A percentile compares a stretch with the other conserved stretches of the same genome.
These are phyloP conservation scores for Diglossa cyanea DNA, from an alignment of 2,797 vertebrate genomes.

Conservation along the genomic window DNA sequence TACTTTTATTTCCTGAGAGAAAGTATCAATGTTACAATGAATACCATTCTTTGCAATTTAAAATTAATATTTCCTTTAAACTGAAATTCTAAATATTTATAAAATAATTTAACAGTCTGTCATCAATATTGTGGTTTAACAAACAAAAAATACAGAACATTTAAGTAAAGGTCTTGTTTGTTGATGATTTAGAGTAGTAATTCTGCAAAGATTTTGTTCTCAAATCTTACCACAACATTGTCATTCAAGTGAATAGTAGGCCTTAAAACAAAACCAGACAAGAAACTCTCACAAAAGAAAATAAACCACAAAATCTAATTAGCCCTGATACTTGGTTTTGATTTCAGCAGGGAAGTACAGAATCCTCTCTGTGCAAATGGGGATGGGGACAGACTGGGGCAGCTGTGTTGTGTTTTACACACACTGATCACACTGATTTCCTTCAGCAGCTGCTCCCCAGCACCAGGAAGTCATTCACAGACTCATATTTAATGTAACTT, in stretches of 20 bases:
- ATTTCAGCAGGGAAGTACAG: not conserved
- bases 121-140: not conserved
- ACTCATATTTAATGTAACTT: not conserved
- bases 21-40: not conserved
- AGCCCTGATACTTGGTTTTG: not conserved
- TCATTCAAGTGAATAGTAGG: not conserved
- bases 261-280: not conserved
- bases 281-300: not conserved
- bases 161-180: not conserved
- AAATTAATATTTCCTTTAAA: not conserved
- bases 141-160: not conserved
- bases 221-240: not conserved
- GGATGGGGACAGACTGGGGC: not conserved
- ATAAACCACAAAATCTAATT: not conserved
- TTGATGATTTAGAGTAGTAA: not conserved
- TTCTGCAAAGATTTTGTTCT: not conserved
- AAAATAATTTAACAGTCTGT: not conserved
- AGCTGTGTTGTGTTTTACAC: not conserved
- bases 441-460: not conserved
- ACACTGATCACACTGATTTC: not conserved
- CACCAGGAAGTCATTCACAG: not conserved
- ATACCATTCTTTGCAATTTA: not conserved
- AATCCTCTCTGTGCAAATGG: not conserved
- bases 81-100: not conserved
- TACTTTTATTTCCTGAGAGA: constrained; percentile 76